Conservation (phyloP, 2,113 vertebrate species). For the Paralichthys olivaceus region DNA sequence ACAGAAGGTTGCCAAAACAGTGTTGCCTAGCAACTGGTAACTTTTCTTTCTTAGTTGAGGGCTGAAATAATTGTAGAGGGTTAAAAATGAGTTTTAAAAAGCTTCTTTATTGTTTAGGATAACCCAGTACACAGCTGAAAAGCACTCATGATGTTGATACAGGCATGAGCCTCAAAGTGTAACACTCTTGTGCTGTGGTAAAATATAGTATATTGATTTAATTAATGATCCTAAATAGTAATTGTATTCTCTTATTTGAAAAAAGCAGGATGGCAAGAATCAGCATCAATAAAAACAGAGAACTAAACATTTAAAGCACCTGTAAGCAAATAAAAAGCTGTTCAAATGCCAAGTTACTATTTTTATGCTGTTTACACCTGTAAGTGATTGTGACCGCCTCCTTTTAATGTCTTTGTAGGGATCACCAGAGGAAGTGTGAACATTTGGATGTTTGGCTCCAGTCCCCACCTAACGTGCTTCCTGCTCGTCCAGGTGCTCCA, state of each 20-base stretch:
- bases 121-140: background rate
- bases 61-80: slow-evolving; percentile 36
- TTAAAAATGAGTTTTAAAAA: background rate
- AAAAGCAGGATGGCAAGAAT: too few species aligned
- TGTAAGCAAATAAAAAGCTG: too few species aligned
- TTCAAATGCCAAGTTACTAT: background rate
- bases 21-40: slow-evolving; percentile 69
- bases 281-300: too few species aligned
- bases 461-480: background rate
- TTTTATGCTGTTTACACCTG: background rate
- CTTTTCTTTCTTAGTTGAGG: slow-evolving; percentile 12
- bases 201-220: too few species aligned
- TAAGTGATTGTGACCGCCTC: background rate
- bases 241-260: too few species aligned
- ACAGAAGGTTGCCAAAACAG: slow-evolving; percentile 42
- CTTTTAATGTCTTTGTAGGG: background rate
- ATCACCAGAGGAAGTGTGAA: background rate
- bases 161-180: background rate
- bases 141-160: slow-evolving; percentile 1
- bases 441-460: background rate
- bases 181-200: background rate
- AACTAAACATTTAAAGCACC: too few species aligned
- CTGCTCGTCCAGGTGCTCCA: background rate
- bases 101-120: background rate
- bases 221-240: too few species aligned